Percentiles rank a stretch among this genome's conserved stretches.
Evolutionary conservation across 1,140 invertebrate genomes (phyloP).

Genomic region (Tetragnatha versicolor): DNA sequence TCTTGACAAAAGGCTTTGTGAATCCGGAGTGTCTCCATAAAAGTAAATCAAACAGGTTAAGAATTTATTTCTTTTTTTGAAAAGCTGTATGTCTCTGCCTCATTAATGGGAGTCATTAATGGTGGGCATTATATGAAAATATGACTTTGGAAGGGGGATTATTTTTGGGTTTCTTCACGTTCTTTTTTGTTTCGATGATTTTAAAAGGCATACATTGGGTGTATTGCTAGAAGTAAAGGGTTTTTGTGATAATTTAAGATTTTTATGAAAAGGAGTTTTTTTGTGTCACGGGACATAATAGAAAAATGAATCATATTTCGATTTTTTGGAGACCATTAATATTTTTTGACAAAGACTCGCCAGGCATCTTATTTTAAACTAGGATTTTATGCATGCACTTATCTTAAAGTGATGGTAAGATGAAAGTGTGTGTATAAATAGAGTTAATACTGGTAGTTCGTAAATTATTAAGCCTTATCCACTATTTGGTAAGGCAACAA

Average conservation of each 20-base stretch:
- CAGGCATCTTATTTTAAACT: no score
- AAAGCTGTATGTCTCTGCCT: background rate
- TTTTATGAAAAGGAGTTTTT: background rate
- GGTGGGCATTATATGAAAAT: constrained; percentile 2
- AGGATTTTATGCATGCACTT: no score
- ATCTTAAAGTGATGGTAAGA: no score
- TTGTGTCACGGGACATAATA: background rate
- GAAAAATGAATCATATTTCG: constrained; percentile 6
- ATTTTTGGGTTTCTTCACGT: background rate
- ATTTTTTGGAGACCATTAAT: constrained; percentile 4
- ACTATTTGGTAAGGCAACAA: no score
- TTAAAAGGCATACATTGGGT: constrained; percentile 5
- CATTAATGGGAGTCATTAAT: constrained; percentile 19
- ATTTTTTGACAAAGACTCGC: constrained; percentile 8
- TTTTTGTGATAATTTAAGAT: constrained; percentile 12
- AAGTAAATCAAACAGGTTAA: constrained; percentile 44
- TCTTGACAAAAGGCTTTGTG: constrained; percentile 26
- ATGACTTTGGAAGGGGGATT: constrained; percentile 11
- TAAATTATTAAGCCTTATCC: no score
- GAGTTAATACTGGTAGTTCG: no score
- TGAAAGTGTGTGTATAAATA: no score
- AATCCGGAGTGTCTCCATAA: background rate
- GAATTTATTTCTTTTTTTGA: background rate
- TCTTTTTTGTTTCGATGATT: background rate
- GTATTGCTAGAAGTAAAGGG: background rate